phyloP scores from a whole-genome alignment of 1,140 invertebrate species.

The Camponotus floridanus region DNA sequence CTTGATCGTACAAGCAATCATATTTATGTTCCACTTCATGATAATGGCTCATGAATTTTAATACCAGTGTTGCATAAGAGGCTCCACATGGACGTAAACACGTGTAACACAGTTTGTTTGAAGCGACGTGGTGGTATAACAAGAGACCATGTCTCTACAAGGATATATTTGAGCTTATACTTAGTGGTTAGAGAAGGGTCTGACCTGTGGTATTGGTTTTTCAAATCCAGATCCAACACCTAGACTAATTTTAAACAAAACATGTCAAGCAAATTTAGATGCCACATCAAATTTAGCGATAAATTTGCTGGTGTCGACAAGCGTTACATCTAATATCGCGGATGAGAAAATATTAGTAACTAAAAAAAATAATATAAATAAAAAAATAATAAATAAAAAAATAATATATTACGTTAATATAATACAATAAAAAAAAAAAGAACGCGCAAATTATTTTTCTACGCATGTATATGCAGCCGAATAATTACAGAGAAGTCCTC shows the following conservation, averaged over 20 bases:
- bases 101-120: slow-evolving; percentile 22
- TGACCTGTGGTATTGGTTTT: slow-evolving; percentile 43
- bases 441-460: background rate
- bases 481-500: background rate
- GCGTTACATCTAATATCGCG: background rate
- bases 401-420: background rate
- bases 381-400: background rate
- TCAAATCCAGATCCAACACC: background rate
- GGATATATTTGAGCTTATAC: slow-evolving; percentile 50
- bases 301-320: background rate
- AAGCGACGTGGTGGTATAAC: slow-evolving; percentile 11
- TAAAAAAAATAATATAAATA: slow-evolving; percentile 9
- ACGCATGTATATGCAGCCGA: background rate
- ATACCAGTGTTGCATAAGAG: background rate
- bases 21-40: background rate
- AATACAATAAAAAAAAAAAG: background rate
- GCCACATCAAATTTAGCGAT: slow-evolving; percentile 13
- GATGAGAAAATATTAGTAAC: background rate
- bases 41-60: background rate
- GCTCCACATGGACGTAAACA: background rate
- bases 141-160: slow-evolving; percentile 15
- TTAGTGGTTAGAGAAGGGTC: slow-evolving; percentile 52
- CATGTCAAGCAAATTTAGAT: slow-evolving; percentile 21
- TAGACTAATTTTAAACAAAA: slow-evolving; percentile 31
- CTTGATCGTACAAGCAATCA: background rate